Evolutionary conservation across 2,113 vertebrate species (phyloP), one percentile per base, ranked within the genome.

Genomic region (Bufo gargarizans): DNA sequence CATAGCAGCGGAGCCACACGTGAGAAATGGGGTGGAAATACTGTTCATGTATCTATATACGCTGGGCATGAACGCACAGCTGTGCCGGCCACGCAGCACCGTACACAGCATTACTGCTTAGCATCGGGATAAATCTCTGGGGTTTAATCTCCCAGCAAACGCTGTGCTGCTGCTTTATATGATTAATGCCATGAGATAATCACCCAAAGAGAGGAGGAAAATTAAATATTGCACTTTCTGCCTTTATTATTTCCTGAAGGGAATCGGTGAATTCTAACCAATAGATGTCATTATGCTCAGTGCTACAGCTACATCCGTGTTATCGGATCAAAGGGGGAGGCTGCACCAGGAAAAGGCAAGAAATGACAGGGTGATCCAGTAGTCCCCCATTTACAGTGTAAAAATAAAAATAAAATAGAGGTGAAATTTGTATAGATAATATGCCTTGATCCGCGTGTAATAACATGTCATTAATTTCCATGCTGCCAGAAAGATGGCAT

Each of bases 121-220:
- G 45, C 71, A 19, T 74, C 45, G 8, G 71, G 49, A 49, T 74
- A 74, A 47, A 74, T 49, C 45, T 13, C 45, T 19, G 19, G 71
- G 71, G 71, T 49, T 49, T 74, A 74, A 74, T 74, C 71, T 47
- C 71, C 19, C 71, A 17, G 71, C 1, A 74, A 74, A 74, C 71
- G 8, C 45, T 17, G 71, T 17, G 71, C 45, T 17, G 33, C 33
- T 33, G 9, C 43, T 33, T 71, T 71, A 74, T 74, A 49, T 74
- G 45, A 74, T 71, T 71, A 71, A 71, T 71, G 22, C 45, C 71
- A 47, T 4, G 71, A 74, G 43, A 74, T 74, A 74, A 74, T 74
- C 71, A 47, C 43, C 71, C 71, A n/a, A 74, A 47, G 43, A 74
- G 71, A 72, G 43, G 2, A 45, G 12, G 43, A 49, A 74, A 74